Evolutionary conservation across 2,113 vertebrate genomes (phyloP), one percentile per base, ranked within the genome.

Genomic region (Sinocyclocheilus anshuiensis): DNA sequence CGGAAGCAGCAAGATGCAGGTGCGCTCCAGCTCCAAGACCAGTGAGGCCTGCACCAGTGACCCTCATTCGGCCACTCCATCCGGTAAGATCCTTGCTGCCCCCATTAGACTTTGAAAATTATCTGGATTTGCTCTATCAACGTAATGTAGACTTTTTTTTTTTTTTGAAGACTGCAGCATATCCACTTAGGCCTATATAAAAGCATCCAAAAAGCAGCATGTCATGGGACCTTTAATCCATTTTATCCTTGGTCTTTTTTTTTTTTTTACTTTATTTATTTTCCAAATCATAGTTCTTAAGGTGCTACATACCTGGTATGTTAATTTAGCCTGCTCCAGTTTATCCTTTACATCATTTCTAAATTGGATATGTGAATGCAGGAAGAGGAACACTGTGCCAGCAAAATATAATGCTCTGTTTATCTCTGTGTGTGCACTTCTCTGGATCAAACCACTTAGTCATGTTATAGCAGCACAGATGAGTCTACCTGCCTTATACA

Each of bases 21-120:
- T 91, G 8, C 90, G 11, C 77, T 94, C 94, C 33, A 90, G 94
- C 77, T 81, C 92, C 87, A 95, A 89, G 88, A 95, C 93, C 67
- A 86, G 91, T 84, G 92, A 92, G 8, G 95, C 92, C 90, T 96
- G 93, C 93, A 95, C 94, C 90, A 92, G 95, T 89, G 96, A 97
- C 75, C 95, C 95, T 74, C 92, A 94, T 2, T 94, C 95, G 61
- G 88, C 95, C 91, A 95, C 94, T 16, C 96, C 96, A 63, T 97
- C 96, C 86, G 98, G 97, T 99, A 93, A 95, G 94, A 90, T 24
- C 16, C 39, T 33, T 33, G 10, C 69, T 45, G 16, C 6, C n/a
- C 8, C 20, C 18, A 74, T 22, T 6, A 53, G 24, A 50, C 18
- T 81, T 67, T 18, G 7, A 16, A 48, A 50, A 10, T 67, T 2